A percentile compares a stretch with the other conserved stretches of the same genome.
phyloP scores from a whole-genome alignment of 2,113 vertebrate genomes.

The Ceyx cyanopectus region DNA sequence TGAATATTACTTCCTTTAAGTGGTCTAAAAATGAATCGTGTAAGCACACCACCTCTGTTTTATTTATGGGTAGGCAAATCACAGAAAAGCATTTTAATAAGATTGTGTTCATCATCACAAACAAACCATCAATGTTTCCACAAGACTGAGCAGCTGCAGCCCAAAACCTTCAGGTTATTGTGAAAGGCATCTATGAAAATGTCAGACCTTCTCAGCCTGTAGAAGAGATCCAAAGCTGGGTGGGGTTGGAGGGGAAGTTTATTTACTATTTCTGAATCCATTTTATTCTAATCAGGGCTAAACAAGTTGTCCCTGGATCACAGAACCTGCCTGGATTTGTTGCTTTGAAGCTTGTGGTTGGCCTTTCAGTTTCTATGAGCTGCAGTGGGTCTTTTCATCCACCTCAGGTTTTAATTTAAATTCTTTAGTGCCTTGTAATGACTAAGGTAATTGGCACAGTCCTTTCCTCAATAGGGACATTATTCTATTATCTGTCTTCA shows the following conservation, averaged over 20 bases:
- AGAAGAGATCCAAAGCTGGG: background rate
- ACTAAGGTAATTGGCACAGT: background rate
- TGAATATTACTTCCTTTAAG: background rate
- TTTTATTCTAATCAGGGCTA: slow-evolving; percentile 1
- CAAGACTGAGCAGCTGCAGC: slow-evolving; percentile 14
- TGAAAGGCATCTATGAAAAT: background rate
- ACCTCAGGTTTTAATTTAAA: background rate
- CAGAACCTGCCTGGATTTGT: slow-evolving; percentile 40
- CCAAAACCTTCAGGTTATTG: background rate
- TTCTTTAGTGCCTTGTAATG: background rate
- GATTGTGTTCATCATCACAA: background rate
- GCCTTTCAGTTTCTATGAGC: background rate
- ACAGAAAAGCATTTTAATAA: background rate
- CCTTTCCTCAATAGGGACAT: background rate
- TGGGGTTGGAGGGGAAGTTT: background rate
- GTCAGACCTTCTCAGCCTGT: background rate
- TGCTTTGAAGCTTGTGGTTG: background rate
- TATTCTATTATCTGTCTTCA: background rate
- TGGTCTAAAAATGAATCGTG: background rate
- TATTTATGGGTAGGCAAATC: slow-evolving; percentile 3
- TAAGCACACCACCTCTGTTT: background rate
- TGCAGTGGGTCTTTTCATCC: background rate
- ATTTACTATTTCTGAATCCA: background rate
- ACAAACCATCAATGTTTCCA: fast-evolving
- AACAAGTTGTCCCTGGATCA: background rate